These are phyloP conservation scores for Anguilla anguilla DNA, from an alignment of 2,797 vertebrate species.

Conservation along the genomic window DNA sequence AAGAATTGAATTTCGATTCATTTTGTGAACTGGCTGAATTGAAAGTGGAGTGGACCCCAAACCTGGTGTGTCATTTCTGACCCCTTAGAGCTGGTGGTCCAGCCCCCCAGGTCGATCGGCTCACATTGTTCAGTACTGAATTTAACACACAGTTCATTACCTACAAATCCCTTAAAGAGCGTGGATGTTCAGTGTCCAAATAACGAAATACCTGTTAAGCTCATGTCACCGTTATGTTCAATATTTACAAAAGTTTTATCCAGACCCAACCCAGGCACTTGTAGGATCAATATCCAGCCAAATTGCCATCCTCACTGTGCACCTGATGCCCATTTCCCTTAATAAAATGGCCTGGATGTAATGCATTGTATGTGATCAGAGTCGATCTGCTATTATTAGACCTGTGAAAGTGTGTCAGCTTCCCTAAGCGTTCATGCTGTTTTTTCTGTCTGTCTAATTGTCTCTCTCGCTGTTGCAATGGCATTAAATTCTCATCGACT, in stretches of 20 bases:
- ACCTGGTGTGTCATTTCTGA: too few relatives aligned
- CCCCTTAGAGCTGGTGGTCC: too few relatives aligned
- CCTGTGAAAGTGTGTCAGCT: conserved; percentile 15
- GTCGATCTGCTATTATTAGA: neutral
- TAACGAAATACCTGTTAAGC: neutral
- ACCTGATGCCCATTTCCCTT: neutral
- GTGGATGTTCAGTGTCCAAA: neutral
- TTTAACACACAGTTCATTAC: neutral
- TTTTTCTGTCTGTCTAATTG: conserved; percentile 2
- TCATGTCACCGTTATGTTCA: neutral
- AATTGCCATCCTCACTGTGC: neutral
- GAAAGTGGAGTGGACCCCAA: too few relatives aligned
- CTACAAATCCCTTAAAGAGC: neutral
- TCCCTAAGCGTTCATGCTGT: neutral
- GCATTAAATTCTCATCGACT: conserved; percentile 24
- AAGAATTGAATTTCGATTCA: too few relatives aligned
- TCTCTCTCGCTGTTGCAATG: conserved; percentile 22
- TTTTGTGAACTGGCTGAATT: too few relatives aligned
- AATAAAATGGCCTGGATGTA: neutral
- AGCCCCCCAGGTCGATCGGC: too few relatives aligned
- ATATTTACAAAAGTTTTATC: neutral
- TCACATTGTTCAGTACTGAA: neutral
- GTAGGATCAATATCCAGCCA: neutral
- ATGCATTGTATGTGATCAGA: neutral
- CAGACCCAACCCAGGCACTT: neutral